phyloP scores from a whole-genome alignment of 2,888 invertebrate species.

The Drosophila neonasuta region DNA sequence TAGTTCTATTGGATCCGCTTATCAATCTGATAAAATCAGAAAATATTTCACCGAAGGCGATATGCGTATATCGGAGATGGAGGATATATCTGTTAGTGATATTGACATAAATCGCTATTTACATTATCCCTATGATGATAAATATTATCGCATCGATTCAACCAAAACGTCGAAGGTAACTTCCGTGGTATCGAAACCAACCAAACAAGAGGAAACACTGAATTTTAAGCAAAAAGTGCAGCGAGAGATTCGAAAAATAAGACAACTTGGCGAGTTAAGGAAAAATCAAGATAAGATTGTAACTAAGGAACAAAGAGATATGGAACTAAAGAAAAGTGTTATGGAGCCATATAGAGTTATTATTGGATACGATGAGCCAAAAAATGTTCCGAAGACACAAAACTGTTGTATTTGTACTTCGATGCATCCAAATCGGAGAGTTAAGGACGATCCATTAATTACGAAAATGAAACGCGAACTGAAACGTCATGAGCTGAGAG shows the following conservation, averaged over 20 bases:
- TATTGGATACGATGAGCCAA: background rate
- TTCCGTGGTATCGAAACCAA: background rate
- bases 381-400: accelerated
- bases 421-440: conserved; percentile 11
- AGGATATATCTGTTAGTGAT: conserved; percentile 5
- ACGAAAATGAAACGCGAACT: conserved; percentile 39
- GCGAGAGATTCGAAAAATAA: background rate
- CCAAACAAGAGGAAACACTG: background rate
- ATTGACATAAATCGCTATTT: conserved; percentile 9
- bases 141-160: background rate
- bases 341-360: background rate
- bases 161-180: background rate
- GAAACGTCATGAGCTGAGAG: conserved; percentile 44
- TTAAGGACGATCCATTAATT: conserved; percentile 40
- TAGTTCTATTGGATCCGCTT: background rate
- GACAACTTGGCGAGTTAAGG: background rate
- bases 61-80: background rate
- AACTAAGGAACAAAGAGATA: background rate
- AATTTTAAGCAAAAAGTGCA: background rate
- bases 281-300: background rate
- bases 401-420: conserved; percentile 43
- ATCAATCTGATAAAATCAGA: background rate
- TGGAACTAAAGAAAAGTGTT: background rate
- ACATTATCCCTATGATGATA: conserved; percentile 25
- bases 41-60: background rate